phyloP scores from a whole-genome alignment of 2,888 invertebrate genomes.

The Apodemia zela region DNA sequence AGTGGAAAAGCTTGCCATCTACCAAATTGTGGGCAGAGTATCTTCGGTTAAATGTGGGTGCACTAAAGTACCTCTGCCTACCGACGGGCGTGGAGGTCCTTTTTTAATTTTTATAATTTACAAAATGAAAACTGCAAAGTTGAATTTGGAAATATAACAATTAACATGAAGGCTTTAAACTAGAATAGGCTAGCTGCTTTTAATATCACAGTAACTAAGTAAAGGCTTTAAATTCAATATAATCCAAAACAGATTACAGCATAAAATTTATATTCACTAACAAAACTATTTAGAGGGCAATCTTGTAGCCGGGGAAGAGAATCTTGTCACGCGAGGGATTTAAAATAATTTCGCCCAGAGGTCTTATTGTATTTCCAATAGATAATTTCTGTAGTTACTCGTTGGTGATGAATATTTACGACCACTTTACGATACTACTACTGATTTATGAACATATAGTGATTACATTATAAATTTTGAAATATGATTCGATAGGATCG shows the following conservation, averaged over 20 bases:
- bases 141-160: not conserved
- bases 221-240: slow-evolving; percentile 11
- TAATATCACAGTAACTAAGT: not conserved
- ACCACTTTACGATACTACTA: slow-evolving; percentile 21
- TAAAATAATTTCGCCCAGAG: slow-evolving; percentile 28
- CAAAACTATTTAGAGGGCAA: slow-evolving; percentile 28
- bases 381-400: slow-evolving; percentile 19
- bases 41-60: no score
- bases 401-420: slow-evolving; percentile 28
- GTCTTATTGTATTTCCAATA: slow-evolving; percentile 25
- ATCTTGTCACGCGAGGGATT: slow-evolving; percentile 32
- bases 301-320: slow-evolving; percentile 25
- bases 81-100: no score
- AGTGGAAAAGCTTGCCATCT: no score
- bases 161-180: not conserved
- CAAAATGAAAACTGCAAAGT: no score
- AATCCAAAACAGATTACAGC: slow-evolving; percentile 11
- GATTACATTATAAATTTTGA: slow-evolving; percentile 21
- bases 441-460: slow-evolving; percentile 21
- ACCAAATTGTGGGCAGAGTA: no score
- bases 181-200: not conserved
- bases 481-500: slow-evolving; percentile 19
- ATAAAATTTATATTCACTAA: slow-evolving; percentile 22
- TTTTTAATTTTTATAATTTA: no score
- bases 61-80: no score